A percentile compares a stretch with the other conserved stretches of the same genome.
Evolutionary conservation across 2,888 invertebrate genomes (phyloP).

Genomic region (Dasysyrphus tricinctus): DNA sequence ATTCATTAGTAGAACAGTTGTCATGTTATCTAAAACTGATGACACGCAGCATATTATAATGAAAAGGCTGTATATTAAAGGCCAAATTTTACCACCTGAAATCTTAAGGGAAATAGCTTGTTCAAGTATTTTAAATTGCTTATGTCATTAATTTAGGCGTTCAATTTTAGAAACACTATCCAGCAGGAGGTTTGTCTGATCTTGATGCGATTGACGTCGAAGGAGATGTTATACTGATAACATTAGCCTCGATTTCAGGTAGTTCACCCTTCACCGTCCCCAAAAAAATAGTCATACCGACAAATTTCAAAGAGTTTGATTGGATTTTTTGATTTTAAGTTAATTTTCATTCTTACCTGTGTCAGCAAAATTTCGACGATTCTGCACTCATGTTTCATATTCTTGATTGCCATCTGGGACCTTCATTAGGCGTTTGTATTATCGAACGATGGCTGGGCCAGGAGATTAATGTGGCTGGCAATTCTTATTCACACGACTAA

Average conservation of each 20-base stretch:
- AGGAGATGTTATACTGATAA: constrained; percentile 75
- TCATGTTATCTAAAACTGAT: constrained; percentile 94
- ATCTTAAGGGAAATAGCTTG: constrained; percentile 85
- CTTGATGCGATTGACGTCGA: constrained; percentile 79
- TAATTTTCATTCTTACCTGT: constrained; percentile 87
- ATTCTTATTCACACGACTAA: constrained; percentile 93
- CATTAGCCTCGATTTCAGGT: constrained; percentile 80
- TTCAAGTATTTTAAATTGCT: too few relatives aligned
- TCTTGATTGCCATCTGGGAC: constrained; percentile 95
- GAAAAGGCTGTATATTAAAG: constrained; percentile 91
- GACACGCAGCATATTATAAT: constrained; percentile 91
- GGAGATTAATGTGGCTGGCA: constrained; percentile 95
- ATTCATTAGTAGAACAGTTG: constrained; percentile 93
- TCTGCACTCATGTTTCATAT: constrained; percentile 98
- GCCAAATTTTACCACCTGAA: constrained; percentile 93
- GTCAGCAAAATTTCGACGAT: constrained; percentile 95
- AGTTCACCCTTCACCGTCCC: constrained; percentile 81
- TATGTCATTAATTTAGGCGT: constrained; percentile 80
- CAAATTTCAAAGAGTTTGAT: background rate
- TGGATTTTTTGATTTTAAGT: background rate
- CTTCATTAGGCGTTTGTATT: constrained; percentile 95
- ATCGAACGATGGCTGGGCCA: constrained; percentile 98
- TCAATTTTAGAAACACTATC: constrained; percentile 83
- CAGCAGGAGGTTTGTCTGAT: constrained; percentile 82
- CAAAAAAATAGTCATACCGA: constrained; percentile 83